Base-by-base conservation (phyloP, 2,797 vertebrate genomes). In the Pogonophryne albipinna region DNA sequence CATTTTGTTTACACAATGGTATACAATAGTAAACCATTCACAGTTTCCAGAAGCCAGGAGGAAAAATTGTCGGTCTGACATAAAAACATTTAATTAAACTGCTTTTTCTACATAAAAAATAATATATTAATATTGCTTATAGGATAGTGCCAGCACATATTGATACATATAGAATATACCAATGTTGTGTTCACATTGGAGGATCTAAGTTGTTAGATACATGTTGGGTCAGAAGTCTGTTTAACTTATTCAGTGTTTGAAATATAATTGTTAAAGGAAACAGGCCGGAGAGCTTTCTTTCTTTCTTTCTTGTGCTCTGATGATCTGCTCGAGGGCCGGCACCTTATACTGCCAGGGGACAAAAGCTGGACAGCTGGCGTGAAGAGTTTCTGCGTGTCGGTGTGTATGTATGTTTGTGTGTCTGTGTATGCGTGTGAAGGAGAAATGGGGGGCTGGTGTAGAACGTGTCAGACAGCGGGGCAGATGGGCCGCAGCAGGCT, bases 401-500 rank as follows among this genome's bases (percentile, higher is more conserved):
- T 73, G 13, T 34, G 41, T 74, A 44, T 64, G 16, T 41, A 44
- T 64, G 16, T 41, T 58, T 31, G 31, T 61, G 66, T 34, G 60
- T 42, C 67, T 44, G 76, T 62, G 61, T 12, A 46, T 19, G 64
- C 42, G 42, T 45, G 41, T 23, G 19, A 23, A 47, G 31, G 41
- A 57, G 15, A 70, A 64, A 71, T 16, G 68, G 73, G 70, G 87
- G 60, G 56, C 20, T 78, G 12, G 4, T 61, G 75, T 34, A 52
- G 51, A 66, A 68, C 60, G 71, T 82, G 75, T 87, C 75, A 91
- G 85, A 87, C 82, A 58, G 65, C 71, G 87, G 91, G 92, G 89
- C 94, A 95, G 91, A 94, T 93, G 92, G 94, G 81, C 85, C 51
- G 57, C 88, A 85, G 88, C 83, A 87, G 84, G 89, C 88, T 83